phyloP scores from a whole-genome alignment of 1,140 invertebrate genomes.

The Aethina tumida region DNA sequence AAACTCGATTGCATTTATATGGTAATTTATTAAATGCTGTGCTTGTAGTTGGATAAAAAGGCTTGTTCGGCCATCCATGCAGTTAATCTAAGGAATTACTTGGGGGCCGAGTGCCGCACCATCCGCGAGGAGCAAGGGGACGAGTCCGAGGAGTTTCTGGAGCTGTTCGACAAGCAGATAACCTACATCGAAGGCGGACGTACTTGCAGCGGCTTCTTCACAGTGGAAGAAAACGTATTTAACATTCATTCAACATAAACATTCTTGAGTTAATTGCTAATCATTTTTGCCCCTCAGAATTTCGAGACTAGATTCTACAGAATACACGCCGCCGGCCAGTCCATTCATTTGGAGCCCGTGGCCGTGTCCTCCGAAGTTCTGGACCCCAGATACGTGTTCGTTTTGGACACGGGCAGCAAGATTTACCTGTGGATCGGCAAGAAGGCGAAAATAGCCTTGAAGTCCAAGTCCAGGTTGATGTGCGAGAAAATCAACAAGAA shows the following conservation, averaged over 20 bases:
- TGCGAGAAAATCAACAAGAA: slow-evolving; percentile 99
- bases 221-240: slow-evolving; percentile 75
- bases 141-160: slow-evolving; percentile 92
- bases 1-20: slow-evolving; percentile 1
- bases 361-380: slow-evolving; percentile 56
- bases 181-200: slow-evolving; percentile 94
- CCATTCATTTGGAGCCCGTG: slow-evolving; percentile 89
- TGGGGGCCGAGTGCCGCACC: slow-evolving; percentile 95
- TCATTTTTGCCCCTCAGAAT: slow-evolving; percentile 44
- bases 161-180: slow-evolving; percentile 85
- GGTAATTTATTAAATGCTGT: neutral
- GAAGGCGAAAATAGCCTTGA: slow-evolving; percentile 87
- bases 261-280: neutral
- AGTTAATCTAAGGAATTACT: slow-evolving; percentile 91
- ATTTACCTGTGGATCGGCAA: slow-evolving; percentile 92
- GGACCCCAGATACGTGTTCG: slow-evolving; percentile 86
- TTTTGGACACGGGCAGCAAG: slow-evolving; percentile 78
- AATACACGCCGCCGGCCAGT: slow-evolving; percentile 77
- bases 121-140: slow-evolving; percentile 94
- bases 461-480: slow-evolving; percentile 88
- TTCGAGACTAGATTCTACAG: slow-evolving; percentile 80
- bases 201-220: slow-evolving; percentile 95
- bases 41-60: slow-evolving; percentile 80
- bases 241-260: neutral
- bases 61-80: slow-evolving; percentile 99